These are phyloP conservation scores for Sebastes miniatus DNA, from an alignment of 2,797 vertebrate species.

Conservation along the genomic window DNA sequence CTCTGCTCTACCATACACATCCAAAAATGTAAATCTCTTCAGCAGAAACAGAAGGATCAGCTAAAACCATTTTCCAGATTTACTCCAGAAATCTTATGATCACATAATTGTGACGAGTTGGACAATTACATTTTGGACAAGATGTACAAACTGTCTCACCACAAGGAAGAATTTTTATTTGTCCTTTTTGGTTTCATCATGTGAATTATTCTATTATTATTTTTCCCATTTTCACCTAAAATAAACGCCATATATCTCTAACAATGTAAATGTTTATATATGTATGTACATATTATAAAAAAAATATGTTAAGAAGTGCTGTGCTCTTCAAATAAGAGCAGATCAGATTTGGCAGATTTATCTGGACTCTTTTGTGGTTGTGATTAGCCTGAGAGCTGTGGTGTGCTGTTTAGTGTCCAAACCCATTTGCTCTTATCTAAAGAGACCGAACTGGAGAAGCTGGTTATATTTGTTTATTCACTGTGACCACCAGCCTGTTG, in stretches of 20 bases:
- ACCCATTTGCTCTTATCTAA: conserved; percentile 25
- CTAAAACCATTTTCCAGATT: conserved; percentile 17
- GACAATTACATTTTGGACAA: neutral
- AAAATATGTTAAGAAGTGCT: neutral
- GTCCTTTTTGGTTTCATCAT: neutral
- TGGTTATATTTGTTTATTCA: conserved; percentile 54
- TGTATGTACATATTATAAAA: neutral
- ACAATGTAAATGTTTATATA: neutral
- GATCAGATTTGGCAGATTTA: neutral
- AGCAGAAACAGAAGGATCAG: neutral
- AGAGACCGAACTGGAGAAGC: conserved; percentile 37
- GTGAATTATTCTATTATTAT: neutral
- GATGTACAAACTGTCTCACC: neutral
- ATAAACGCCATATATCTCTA: neutral
- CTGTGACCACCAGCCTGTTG: conserved; percentile 10
- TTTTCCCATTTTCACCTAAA: neutral
- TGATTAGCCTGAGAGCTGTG: conserved; percentile 23
- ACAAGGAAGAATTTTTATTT: neutral
- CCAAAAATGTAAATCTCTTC: conserved; percentile 21
- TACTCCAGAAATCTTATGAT: no score
- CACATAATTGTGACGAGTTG: neutral
- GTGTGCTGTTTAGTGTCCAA: conserved; percentile 17
- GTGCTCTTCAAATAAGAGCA: neutral
- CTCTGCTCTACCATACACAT: neutral
- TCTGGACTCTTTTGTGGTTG: neutral